Base-by-base conservation (phyloP, 92 coral and sea anemone genomes). In the Meandrina meandrites region DNA sequence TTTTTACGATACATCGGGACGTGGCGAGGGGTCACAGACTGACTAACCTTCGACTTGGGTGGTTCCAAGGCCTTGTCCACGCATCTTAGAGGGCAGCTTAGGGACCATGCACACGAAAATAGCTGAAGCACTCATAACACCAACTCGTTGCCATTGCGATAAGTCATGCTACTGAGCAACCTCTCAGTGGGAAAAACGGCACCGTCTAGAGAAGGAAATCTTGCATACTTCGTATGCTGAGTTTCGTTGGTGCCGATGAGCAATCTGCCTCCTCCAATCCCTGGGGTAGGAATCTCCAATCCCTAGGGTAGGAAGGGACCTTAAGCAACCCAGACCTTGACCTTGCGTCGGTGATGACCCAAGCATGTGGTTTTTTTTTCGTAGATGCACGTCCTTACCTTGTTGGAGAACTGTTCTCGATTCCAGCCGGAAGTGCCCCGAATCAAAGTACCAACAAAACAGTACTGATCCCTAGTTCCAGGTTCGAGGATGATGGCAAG, bases 401-500 rank as follows among this genome's bases (percentile, higher is more conserved):
- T 22, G 80, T 89, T 22, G 95, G 95, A 22, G 90, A 87, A 71
- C 21, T 83, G n/a, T 92, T 92, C 74, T 53, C 36, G 5, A 51
- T 84, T 72, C 72, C 84, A 21, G 32, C 18, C 24, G 81, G 48
- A 4, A 81, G 85, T 22, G 42, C 81, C 12, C 82, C 51, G 22
- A 66, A 45, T 31, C 81, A 76, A 53, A 22, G 42, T 34, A 66
- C 76, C 17, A 78, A 78, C 82, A 78, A 85, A 79, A 93, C 96
- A 19, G 90, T 88, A n/a, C 45, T 96, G 19, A 86, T 96, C 32
- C 91, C 96, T 4, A 85, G 84, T 72, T 86, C 87, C 80, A 88
- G 87, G 75, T 79, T 92, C 77, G 86, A 81, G 28, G 95, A 88
- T 31, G 90, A 95, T 53, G 96, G 98, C 35, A 85, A 88, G 81